Evolutionary conservation across 2,797 vertebrate species (phyloP).

Genomic region (Sorex maritimensis): DNA sequence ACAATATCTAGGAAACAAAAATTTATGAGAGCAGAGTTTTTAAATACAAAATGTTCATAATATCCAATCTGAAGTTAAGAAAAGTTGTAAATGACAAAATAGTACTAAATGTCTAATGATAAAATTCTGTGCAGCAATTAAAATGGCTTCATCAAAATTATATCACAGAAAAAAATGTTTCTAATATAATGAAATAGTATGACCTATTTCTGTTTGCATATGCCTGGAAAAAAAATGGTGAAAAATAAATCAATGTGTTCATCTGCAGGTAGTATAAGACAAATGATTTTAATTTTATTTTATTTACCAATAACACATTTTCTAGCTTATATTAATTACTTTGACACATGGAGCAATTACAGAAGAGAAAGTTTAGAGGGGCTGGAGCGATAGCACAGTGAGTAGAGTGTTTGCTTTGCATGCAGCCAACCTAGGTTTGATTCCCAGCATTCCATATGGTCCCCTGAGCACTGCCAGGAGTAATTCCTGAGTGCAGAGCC

Average conservation of each 20-base stretch:
- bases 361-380: not conserved
- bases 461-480: too few relatives aligned
- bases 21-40: constrained; percentile 4
- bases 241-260: constrained; percentile 33
- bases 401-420: too few relatives aligned
- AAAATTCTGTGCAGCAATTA: constrained; percentile 36
- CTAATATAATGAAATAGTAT: not conserved
- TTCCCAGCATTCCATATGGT: too few relatives aligned
- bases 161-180: not conserved
- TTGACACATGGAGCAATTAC: not conserved
- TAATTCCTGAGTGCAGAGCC: too few relatives aligned
- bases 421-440: too few relatives aligned
- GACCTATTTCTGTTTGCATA: constrained; percentile 12
- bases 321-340: constrained; percentile 17
- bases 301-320: constrained; percentile 42
- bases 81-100: not conserved
- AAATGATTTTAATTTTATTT: constrained; percentile 64
- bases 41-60: not conserved
- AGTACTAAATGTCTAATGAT: not conserved
- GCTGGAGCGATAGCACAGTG: too few relatives aligned
- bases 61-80: not conserved
- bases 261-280: constrained; percentile 19
- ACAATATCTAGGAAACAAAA: not conserved
- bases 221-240: not conserved
- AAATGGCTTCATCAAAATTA: constrained; percentile 1